Percentiles rank a stretch among this genome's conserved stretches.
These are phyloP conservation scores for Delphinus delphis DNA, from an alignment of 2,113 vertebrate species.

Conservation along the genomic window DNA sequence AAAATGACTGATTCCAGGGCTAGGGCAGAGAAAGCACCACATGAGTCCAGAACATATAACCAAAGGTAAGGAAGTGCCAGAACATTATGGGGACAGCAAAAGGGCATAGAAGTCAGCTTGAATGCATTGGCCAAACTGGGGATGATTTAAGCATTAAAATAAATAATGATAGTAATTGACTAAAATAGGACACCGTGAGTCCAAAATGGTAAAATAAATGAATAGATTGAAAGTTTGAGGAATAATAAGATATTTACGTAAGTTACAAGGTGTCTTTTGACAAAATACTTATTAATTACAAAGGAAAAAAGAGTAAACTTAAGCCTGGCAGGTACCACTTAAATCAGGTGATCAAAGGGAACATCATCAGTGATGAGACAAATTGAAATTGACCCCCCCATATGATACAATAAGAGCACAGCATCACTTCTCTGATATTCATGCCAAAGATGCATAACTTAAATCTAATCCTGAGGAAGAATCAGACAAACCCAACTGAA, in stretches of 20 bases:
- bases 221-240: background rate
- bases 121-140: background rate
- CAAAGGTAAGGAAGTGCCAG: background rate
- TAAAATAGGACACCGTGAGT: background rate
- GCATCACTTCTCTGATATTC: background rate
- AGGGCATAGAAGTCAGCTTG: background rate
- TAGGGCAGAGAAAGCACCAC: background rate
- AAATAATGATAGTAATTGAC: background rate
- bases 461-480: background rate
- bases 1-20: background rate
- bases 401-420: background rate
- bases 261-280: background rate
- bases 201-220: background rate
- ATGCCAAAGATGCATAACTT: background rate
- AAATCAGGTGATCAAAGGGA: background rate
- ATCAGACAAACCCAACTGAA: background rate
- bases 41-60: background rate
- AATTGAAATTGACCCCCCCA: background rate
- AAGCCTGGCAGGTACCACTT: background rate
- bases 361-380: background rate
- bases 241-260: background rate
- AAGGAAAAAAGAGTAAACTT: background rate
- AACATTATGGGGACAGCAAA: background rate
- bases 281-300: background rate
- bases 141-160: background rate